Percentiles rank a stretch among this genome's conserved stretches.
phyloP scores from a whole-genome alignment of 2,888 invertebrate species.

The Laspeyria flexula region DNA sequence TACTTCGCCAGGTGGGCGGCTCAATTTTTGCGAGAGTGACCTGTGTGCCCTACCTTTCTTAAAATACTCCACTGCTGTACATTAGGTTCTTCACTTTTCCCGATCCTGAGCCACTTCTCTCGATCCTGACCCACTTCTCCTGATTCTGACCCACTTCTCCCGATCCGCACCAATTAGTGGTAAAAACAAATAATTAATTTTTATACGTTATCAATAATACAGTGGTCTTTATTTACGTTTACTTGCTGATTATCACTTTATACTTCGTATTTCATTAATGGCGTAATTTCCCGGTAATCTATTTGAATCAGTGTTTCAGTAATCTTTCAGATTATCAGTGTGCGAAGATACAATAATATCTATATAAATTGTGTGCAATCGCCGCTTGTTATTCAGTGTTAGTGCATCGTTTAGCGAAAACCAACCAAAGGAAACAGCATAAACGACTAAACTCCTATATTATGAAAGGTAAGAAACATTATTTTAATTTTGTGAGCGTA shows the following conservation, averaged over 20 bases:
- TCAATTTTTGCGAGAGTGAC: too few relatives aligned
- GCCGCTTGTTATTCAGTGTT: conserved; percentile 9
- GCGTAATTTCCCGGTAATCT: conserved; percentile 20
- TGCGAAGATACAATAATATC: conserved; percentile 13
- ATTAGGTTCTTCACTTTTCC: too few relatives aligned
- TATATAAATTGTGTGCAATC: conserved; percentile 24
- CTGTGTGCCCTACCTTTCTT: too few relatives aligned
- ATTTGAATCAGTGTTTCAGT: conserved; percentile 20
- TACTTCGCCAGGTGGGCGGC: too few relatives aligned
- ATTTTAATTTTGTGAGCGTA: not conserved
- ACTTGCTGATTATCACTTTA: not conserved
- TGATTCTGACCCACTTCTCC: too few relatives aligned
- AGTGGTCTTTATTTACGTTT: not conserved
- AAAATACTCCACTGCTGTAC: too few relatives aligned
- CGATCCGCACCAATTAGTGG: too few relatives aligned
- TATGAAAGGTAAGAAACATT: conserved; percentile 23
- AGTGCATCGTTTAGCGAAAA: conserved; percentile 8
- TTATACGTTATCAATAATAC: not conserved
- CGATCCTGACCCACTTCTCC: too few relatives aligned
- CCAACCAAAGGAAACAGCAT: not conserved
- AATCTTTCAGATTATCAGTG: conserved; percentile 19
- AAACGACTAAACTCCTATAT: not conserved
- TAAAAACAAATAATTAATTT: too few relatives aligned
- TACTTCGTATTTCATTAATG: not conserved
- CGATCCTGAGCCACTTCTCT: too few relatives aligned